These are phyloP conservation scores for Stramonita haemastoma DNA, from an alignment of 2,888 invertebrate species.

Conservation along the genomic window DNA sequence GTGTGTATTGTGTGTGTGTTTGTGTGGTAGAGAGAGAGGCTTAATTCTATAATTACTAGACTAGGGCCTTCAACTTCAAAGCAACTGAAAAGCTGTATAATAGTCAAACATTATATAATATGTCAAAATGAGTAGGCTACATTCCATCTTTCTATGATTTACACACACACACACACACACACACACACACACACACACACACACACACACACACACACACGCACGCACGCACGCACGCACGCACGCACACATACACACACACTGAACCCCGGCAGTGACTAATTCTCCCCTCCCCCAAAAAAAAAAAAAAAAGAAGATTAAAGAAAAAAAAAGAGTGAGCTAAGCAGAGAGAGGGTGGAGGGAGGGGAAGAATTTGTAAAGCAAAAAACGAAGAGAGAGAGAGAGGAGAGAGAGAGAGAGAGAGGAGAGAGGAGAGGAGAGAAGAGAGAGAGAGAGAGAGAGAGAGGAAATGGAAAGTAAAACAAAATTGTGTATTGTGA, in stretches of 20 bases:
- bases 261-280: background rate
- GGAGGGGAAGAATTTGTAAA: background rate
- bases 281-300: no score
- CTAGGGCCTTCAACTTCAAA: background rate
- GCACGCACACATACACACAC: background rate
- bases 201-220: constrained; percentile 23
- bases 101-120: background rate
- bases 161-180: constrained; percentile 9
- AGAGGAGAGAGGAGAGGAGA: background rate
- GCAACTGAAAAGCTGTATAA: no score
- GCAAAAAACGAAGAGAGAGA: background rate
- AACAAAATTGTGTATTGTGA: no score
- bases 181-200: background rate
- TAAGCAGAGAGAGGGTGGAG: background rate
- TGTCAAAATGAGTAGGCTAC: no score
- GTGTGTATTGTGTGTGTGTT: background rate
- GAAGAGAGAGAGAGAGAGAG: background rate
- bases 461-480: background rate
- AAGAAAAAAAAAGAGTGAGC: background rate
- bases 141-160: background rate
- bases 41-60: background rate
- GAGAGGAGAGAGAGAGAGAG: background rate
- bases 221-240: background rate
- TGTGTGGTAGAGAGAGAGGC: background rate
- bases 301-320: background rate